Evolutionary conservation across 2,888 invertebrate genomes (phyloP), one percentile per base, ranked within the genome.

Genomic region (Sinodicranocentrus sp.): DNA sequence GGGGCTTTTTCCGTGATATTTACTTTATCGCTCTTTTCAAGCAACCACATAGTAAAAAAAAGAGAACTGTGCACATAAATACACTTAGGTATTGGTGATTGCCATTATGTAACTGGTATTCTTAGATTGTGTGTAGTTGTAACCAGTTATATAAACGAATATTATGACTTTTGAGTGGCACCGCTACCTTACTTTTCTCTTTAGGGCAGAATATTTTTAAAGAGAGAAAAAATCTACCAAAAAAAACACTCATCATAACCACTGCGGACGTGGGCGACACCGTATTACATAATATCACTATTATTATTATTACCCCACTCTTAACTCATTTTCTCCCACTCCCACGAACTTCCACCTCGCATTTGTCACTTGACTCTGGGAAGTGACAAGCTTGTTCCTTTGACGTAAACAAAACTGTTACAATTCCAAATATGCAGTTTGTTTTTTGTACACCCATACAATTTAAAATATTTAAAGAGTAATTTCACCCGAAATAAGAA

Each of bases 321-420:
- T n/a, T n/a, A n/a, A n/a, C n/a, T 43, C 54, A 68, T 39, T 21
- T 59, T 21, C 25, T 21, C 54, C 15, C 13, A 44, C 68, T 77
- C 77, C 77, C 71, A 79, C 78, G 71, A 63, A 48, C 78, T 71
- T 79, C 78, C 70, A 79, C 71, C 71, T 71, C 57, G 33, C 68
- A 79, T 79, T 76, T 77, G 71, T 79, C 78, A 71, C 43, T 59
- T n/a, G 48, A 67, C 10, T 21, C 5, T 63, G 39, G 39, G n/a
- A 28, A 43, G 43, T 52, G 68, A 68, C 26, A 28, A 13, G 17
- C 25, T 19, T 1, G 8, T 67, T 44, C 10, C 2, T 28, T n/a
- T 44, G 48, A 26, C 61, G 61, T 61, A 61, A 61, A 54, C 48
- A 48, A 23, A 57, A 21, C 21, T 57, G 21, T 23, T n/a, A 57